Evolutionary conservation across 1,140 invertebrate species (phyloP), one percentile per base, ranked within the genome.

Genomic region (Papilio polyxenes): DNA sequence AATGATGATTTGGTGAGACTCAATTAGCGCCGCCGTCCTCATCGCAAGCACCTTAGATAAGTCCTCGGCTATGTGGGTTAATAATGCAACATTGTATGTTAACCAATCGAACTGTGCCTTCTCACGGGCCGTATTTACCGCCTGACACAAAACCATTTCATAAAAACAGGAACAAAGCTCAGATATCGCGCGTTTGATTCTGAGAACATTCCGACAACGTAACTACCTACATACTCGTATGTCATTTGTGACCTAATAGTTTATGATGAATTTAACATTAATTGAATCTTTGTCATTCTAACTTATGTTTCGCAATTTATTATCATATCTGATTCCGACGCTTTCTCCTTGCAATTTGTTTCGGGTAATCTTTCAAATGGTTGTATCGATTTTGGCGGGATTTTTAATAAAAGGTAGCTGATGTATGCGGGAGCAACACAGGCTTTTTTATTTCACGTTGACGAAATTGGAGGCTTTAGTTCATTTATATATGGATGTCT

Each of bases 21-120:
- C 40, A 44, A 6, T 44, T 44, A 44, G 40, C 40, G 40, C 40
- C 40, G 40, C 40, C 40, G 74, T 48, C 72, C 6, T 44, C 13
- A 75, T 48, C 80, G 20, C 72, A 15, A 48, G 72, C 11, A 40
- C 69, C 10, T 44, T 74, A 74, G 9, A 72, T 48, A 48, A 48
- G 17, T 75, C n/a, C 15, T 4, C 11, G 65, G 11, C 65, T 31
- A 40, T 72, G 13, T 72, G 65, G 31, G 31, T 17, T 72, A 37
- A 40, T 72, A 72, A 72, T 72, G 31, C 31, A 72, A 37, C 65
- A 72, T 37, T 37, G 31, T 72, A 37, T 72, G 5, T 72, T 72
- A 72, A 72, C 11, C 65, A 15, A 72, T 72, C 31, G 65, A 31
- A 65, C 62, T 65, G 62, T 31, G 23, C 4, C 31, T 72, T 72